Conservation (phyloP, 2,797 vertebrate species). For the Pogonophryne albipinna region DNA sequence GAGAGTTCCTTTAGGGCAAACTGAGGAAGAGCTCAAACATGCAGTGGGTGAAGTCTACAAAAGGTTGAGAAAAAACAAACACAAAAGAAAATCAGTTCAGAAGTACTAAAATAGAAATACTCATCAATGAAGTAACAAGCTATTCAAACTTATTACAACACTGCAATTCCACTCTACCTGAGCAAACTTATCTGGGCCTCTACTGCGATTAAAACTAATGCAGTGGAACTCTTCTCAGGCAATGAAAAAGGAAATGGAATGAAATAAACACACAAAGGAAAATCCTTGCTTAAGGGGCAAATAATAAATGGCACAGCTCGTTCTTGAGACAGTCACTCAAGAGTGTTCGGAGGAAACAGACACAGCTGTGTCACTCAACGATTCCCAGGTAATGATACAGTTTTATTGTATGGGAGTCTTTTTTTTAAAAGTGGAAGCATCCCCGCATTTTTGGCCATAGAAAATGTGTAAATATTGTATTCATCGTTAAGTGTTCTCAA, state of each 20-base stretch:
- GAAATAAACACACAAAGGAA: slow-evolving; percentile 6
- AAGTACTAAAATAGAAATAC: slow-evolving; percentile 27
- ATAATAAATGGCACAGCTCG: slow-evolving; percentile 5
- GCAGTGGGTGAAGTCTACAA: slow-evolving; percentile 2
- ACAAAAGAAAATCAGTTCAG: slow-evolving; percentile 21
- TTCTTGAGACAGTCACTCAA: slow-evolving; percentile 1
- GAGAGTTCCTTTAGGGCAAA: slow-evolving; percentile 39
- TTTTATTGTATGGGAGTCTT: background rate
- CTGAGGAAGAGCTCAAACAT: slow-evolving; percentile 21
- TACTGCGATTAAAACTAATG: slow-evolving; percentile 43
- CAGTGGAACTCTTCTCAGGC: slow-evolving; percentile 22
- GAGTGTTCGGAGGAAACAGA: slow-evolving; percentile 5
- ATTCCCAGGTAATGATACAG: slow-evolving; percentile 10
- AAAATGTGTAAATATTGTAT: no score
- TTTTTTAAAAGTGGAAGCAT: background rate
- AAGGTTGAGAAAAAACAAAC: slow-evolving; percentile 21
- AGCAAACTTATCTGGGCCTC: slow-evolving; percentile 15
- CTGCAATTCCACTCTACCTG: slow-evolving; percentile 14
- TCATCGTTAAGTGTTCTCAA: no score
- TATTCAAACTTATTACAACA: slow-evolving; percentile 4
- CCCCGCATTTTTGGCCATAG: no score
- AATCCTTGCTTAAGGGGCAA: slow-evolving; percentile 5
- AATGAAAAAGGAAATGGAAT: slow-evolving; percentile 29
- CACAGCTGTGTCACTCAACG: slow-evolving; percentile 7
- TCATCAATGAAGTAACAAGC: slow-evolving; percentile 22